Base-by-base conservation (phyloP, 1,140 invertebrate genomes). In the Temnothorax curvispinosus region DNA sequence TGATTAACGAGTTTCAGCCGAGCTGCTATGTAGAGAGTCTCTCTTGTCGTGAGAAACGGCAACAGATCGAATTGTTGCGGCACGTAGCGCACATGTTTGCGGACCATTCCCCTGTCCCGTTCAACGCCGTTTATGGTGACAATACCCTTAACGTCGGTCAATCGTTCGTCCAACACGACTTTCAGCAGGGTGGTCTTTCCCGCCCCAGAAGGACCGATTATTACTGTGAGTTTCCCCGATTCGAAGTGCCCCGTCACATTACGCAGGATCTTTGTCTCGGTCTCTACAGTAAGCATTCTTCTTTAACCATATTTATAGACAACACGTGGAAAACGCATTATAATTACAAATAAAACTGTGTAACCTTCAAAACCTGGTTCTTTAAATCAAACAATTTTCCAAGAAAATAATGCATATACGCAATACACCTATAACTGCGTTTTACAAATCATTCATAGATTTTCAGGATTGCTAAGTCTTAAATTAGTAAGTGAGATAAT, bases 151-250 rank as follows among this genome's bases (percentile, higher is more conserved):
- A 90, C 52, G 1, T 88, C 91, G 0, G 62, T 32, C 0, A 47
- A 71, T 87, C 85, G 89, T 1, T 90, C n/a, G 2, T 95, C 96
- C 7, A 96, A 95, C 41, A 96, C 84, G 50, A 97, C 96, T 90
- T 97, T 97, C 93, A 98, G 95, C 13, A 98, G 95, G 5, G 97
- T 97, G n/a, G 97, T 97, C 94, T 98, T 98, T n/a, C 98, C 98
- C 13, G 97, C 97, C 7, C 98, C 98, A 0, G 97, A 98, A 35
- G 97, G 97, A 7, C 98, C 98, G 95, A 98, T 96, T 87, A 98
- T 97, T 18, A 97, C 97, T 0, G 97, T 97, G 58, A 98, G 89
- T 95, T 96, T 96, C 11, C 96, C 96, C 0, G 96, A 95, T 62
- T 95, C 93, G 87, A 97, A 96, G 52, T 95, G 94, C 2, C 97